Percentiles rank a stretch among this genome's conserved stretches.
Evolutionary conservation across 1,140 invertebrate genomes (phyloP).

Genomic region (Leptinotarsa defecta): DNA sequence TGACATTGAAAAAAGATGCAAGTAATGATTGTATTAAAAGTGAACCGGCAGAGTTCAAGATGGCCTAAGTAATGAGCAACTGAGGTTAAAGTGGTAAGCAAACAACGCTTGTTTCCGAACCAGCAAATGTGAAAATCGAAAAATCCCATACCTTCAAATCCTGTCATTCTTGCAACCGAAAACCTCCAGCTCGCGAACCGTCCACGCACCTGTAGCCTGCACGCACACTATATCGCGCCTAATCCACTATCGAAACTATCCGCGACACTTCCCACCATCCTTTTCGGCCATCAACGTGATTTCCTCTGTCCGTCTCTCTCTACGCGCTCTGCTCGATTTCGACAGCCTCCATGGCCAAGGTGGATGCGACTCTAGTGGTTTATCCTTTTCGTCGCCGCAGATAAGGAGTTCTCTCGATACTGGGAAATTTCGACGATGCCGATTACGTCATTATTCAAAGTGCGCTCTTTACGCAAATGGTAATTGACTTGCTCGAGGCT

Average conservation of each 20-base stretch:
- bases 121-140: too few relatives aligned
- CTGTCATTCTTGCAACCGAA: not conserved
- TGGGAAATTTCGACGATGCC: not conserved
- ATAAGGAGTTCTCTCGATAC: not conserved
- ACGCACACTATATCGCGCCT: not conserved
- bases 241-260: not conserved
- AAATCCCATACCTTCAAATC: not conserved
- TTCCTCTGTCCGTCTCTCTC: not conserved
- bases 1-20: too few relatives aligned
- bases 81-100: too few relatives aligned
- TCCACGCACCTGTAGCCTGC: not conserved
- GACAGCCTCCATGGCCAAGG: conserved; percentile 7
- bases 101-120: too few relatives aligned
- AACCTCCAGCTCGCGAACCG: not conserved
- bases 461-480: conserved; percentile 7
- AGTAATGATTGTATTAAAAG: too few relatives aligned
- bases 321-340: not conserved
- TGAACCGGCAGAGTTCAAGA: too few relatives aligned
- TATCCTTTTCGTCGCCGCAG: not conserved
- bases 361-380: not conserved
- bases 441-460: not conserved
- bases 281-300: not conserved
- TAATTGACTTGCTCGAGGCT: not conserved
- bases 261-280: not conserved
- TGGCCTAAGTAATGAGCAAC: too few relatives aligned